Evolutionary conservation across 2,888 invertebrate species (phyloP), one percentile per base, ranked within the genome.

Genomic region (Arge pagana): DNA sequence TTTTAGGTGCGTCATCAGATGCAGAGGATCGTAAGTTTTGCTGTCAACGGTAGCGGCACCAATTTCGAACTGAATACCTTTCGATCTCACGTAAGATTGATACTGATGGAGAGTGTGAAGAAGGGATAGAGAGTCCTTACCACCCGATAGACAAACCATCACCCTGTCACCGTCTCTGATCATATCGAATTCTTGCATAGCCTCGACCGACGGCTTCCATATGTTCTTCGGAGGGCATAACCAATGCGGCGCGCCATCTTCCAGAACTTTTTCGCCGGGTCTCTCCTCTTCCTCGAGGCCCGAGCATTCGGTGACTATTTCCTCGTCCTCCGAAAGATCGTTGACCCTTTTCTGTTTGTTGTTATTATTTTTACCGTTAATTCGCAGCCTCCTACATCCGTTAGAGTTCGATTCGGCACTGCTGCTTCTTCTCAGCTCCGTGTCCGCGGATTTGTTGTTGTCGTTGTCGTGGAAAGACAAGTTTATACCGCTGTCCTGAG

Each of bases 81-180:
- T 86, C 1, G 85, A 83, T 51, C 85, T 79, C 3, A 86, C 83
- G 67, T 90, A 87, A 74, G 85, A 88, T 78, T 90, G 89, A 75
- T 92, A 92, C 71, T 94, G 93, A 49, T 88, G 85, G 65, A 95
- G 78, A 0, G 89, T 86, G 72, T 95, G 94, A 0, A 95, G 79
- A 7, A 95, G 79, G 1, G 89, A 87, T n/a, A 94, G 78, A 0
- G 93, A 93, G 68, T 90, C 88, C 60, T 88, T 88, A 2, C 90
- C 90, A 0, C 90, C 92, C 0, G 93, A 92, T 36, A 95, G 78
- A 70, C 94, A 93, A 10, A 94, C 86, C 68, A 95, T 80, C 11
- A 94, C 85, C 56, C 86, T 83, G 73, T 95, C 94, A 2, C 89
- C 90, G 59, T 90, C 84, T 48, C 85, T 81, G 51, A 95, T 84